Evolutionary conservation across 35 echinoderm and acorn worm genomes (phyloP).

Genomic region (Stichopus chloronotus): DNA sequence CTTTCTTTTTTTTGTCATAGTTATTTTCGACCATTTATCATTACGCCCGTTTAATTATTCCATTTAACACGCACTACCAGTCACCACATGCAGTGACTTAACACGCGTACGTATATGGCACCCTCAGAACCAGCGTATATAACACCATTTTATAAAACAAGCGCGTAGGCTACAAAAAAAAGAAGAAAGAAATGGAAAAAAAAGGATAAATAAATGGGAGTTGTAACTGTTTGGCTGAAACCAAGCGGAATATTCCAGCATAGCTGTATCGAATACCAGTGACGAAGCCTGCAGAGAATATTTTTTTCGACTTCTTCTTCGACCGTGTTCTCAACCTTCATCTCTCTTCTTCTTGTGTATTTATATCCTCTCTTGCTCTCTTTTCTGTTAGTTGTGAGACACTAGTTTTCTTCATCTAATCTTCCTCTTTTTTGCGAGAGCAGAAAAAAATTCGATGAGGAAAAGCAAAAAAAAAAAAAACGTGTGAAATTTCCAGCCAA

Average conservation of each 20-base stretch:
- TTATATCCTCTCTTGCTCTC: too few relatives aligned
- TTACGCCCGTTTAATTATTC: background rate
- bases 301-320: too few relatives aligned
- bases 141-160: background rate
- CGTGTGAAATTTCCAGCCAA: constrained; percentile 51
- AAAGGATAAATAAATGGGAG: background rate
- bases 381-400: too few relatives aligned
- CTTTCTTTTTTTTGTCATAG: too few relatives aligned
- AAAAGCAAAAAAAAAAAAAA: constrained; percentile 26
- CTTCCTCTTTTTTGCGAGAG: too few relatives aligned
- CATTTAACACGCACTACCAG: constrained; percentile 9
- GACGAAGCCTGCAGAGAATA: background rate
- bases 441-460: too few relatives aligned
- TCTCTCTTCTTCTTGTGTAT: too few relatives aligned
- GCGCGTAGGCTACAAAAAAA: background rate
- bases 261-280: background rate
- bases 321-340: too few relatives aligned
- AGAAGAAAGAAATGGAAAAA: too few relatives aligned
- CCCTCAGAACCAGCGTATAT: too few relatives aligned
- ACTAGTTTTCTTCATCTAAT: too few relatives aligned
- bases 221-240: constrained; percentile 6
- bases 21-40: too few relatives aligned
- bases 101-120: background rate
- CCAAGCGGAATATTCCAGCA: background rate
- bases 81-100: background rate